Base-by-base conservation (phyloP, 2,888 invertebrate genomes). In the Ommatoiulus sabulosus region DNA sequence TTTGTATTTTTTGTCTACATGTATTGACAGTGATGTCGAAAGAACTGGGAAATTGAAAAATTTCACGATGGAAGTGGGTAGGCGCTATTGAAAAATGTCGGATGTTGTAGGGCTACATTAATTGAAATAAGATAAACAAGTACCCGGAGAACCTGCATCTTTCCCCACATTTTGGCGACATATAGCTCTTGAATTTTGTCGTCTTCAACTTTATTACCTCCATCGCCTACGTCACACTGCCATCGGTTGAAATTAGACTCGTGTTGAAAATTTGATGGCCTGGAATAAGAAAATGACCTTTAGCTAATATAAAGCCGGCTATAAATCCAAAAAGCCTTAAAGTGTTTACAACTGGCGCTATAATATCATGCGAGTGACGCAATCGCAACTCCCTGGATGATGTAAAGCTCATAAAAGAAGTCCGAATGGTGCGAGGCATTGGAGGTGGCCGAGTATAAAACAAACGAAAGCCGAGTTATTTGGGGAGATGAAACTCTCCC, bases 301-400 rank as follows among this genome's bases (percentile, higher is more conserved):
- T 80, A 80, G 80, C 80, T 80, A 80, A 80, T 80, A 80, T 80
- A 80, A 35, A 80, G 35, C 80, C 80, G 80, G 80, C 80, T 80
- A 80, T 80, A 80, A 80, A 80, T 80, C 80, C 35, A 80, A 80
- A 72, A 72, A 80, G 80, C 80, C 80, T 80, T 80, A 80, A 80
- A 80, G 80, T 80, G 80, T 80, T 80, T 80, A 80, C 80, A 80
- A 80, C 80, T 80, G 12, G 35, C 80, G 80, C 80, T 80, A 80
- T 80, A 80, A 80, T 80, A 35, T 35, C 35, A 80, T 80, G 80
- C 80, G 80, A 80, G 80, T 80, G 80, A 80, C 35, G 80, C 35
- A 80, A 80, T 80, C 35, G 80, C 8, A 80, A 80, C 80, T 80
- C 80, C 80, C 80, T 80, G 80, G 35, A 80, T 80, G 80, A 80